Evolutionary conservation across 1,140 invertebrate genomes (phyloP).

Genomic region (Drosophila quadrilineata): DNA sequence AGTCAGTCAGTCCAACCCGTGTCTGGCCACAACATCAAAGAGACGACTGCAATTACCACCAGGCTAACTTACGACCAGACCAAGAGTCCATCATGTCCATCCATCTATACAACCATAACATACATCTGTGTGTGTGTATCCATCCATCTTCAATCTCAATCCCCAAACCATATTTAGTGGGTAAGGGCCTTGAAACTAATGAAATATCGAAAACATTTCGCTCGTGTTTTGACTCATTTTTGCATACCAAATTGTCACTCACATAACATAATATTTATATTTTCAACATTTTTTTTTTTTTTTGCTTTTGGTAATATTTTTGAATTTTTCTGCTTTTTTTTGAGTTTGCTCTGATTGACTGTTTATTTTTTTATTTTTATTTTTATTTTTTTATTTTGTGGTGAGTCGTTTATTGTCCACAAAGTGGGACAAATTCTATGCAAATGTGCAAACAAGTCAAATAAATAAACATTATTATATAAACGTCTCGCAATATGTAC

Average conservation of each 20-base stretch:
- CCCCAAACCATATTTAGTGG: too few species aligned
- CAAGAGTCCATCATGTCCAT: too few species aligned
- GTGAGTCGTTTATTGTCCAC: constrained; percentile 50
- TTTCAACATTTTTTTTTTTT: constrained; percentile 4
- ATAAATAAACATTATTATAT: constrained; percentile 80
- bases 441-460: constrained; percentile 49
- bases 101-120: too few species aligned
- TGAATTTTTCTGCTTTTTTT: too few species aligned
- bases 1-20: not conserved
- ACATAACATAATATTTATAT: too few species aligned
- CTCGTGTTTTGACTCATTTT: constrained; percentile 56
- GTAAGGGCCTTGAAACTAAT: constrained; percentile 45
- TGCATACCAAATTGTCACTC: constrained; percentile 49
- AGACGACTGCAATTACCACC: constrained; percentile 24
- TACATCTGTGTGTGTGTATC: too few species aligned
- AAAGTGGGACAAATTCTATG: constrained; percentile 77
- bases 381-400: too few species aligned
- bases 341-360: constrained; percentile 25
- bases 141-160: too few species aligned
- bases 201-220: constrained; percentile 51
- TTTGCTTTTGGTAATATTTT: constrained; percentile 13
- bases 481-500: constrained; percentile 56
- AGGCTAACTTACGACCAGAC: constrained; percentile 30
- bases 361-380: constrained; percentile 34
- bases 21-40: constrained; percentile 41